Evolutionary conservation across 2,113 vertebrate genomes (phyloP).

Genomic region (Eonycteris spelaea): DNA sequence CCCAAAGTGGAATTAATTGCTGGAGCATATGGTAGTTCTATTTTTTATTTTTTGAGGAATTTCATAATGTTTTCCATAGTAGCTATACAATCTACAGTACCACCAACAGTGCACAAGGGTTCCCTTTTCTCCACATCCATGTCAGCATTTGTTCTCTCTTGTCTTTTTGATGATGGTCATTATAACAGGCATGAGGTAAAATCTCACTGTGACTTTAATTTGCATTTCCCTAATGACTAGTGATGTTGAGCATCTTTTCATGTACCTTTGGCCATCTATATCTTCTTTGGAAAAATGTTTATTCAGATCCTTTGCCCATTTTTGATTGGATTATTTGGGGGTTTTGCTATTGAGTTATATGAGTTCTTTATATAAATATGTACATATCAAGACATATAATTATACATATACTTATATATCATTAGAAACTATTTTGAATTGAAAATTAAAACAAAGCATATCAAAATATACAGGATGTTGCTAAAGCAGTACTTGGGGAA

Average conservation of each 20-base stretch:
- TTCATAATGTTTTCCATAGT: background rate
- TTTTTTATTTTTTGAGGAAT: background rate
- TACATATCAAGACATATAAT: background rate
- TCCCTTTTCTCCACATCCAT: background rate
- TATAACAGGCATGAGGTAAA: background rate
- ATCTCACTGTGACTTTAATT: background rate
- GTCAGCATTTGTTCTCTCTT: background rate
- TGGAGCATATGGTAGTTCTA: background rate
- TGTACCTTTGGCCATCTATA: background rate
- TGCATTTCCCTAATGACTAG: background rate
- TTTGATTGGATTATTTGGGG: no score
- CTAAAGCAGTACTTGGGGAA: background rate
- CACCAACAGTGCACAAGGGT: background rate
- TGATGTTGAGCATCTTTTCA: background rate
- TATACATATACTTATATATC: background rate
- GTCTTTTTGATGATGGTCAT: background rate
- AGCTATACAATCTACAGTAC: background rate
- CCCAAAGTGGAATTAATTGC: background rate
- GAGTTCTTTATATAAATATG: background rate
- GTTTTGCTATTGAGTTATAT: background rate
- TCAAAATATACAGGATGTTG: background rate
- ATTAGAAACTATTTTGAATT: background rate
- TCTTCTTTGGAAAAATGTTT: background rate
- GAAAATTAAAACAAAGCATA: background rate
- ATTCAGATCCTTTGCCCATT: background rate